Evolutionary conservation across 2,888 invertebrate genomes (phyloP), one percentile per base, ranked within the genome.

Genomic region (Drosophila parthenogenetica): DNA sequence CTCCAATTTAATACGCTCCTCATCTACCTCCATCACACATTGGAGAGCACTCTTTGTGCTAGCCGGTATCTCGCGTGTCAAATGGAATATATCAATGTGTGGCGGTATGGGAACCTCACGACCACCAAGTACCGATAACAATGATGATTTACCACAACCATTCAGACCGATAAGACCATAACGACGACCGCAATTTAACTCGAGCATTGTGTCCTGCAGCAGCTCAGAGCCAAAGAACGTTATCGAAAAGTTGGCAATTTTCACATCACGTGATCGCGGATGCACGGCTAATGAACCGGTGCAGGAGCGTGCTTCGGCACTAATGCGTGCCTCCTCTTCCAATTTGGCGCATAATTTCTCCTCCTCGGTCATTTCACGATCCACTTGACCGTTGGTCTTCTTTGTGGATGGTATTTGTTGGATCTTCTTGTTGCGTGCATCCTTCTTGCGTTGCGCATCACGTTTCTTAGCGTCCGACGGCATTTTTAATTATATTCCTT

Each of bases 391-490:
- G 91, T 94, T 94, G 55, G 73, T 45, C 60, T 93, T 94, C 77
- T 90, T 92, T 83, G 87, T 87, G 72, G 93, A 93, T 62, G 92
- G 87, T 90, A 93, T 92, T 49, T 93, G 92, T 80, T 93, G 93
- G 74, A 94, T 93, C 83, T 92, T 92, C 77, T 92, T 91, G 73
- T 91, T 94, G 79, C 96, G 94, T 58, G 97, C 97, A 80, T 98
- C 98, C 92, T 99, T 99, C 93, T 99, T 99, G 93, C 98, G 98
- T 91, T 97, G 97, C 91, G 97, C 98, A 92, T 98, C 96, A 91
- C 98, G 97, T 94, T 99, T 99, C 93, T 99, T 99, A 37, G 98
- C 96, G 93, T 99, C 99, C 89, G 99, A 99, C 92, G 99, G 99
- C 99, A 99, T 99, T 67, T 74, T 84, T n/a, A 4, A 5, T 29